Conservation (phyloP, 64 coral and sea anemone species). For the Astreopora myriophthalma region DNA sequence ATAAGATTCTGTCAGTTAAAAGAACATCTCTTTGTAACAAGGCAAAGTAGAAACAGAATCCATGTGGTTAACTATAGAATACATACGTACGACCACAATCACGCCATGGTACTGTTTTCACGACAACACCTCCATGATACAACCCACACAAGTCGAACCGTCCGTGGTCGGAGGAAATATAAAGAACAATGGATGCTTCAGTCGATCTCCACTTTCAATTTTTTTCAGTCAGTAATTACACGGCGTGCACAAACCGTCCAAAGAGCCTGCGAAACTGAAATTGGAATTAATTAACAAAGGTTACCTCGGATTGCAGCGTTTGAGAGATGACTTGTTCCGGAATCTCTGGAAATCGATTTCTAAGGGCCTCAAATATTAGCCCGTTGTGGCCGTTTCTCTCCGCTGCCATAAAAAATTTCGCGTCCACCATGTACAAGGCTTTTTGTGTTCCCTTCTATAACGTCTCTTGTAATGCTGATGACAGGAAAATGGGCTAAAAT, state of each 20-base stretch:
- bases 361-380: slow-evolving; percentile 37
- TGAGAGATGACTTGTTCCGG: slow-evolving; percentile 42
- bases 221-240: not conserved
- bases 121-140: slow-evolving; percentile 13
- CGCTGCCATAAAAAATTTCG: slow-evolving; percentile 45
- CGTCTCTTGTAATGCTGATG: slow-evolving; percentile 3
- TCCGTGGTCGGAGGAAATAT: not conserved
- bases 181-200: not conserved
- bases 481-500: not conserved
- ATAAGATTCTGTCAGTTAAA: too few species aligned
- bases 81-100: not conserved
- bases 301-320: slow-evolving; percentile 31
- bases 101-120: slow-evolving; percentile 2
- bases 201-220: not conserved
- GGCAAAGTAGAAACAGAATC: not conserved
- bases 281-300: not conserved
- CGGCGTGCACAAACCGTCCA: not conserved
- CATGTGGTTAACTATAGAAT: not conserved
- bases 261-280: not conserved
- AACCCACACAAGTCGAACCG: not conserved
- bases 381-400: slow-evolving; percentile 51
- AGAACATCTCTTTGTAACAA: too few species aligned
- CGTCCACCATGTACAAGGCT: slow-evolving; percentile 56
- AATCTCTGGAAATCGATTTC: slow-evolving; percentile 43
- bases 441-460: slow-evolving; percentile 9